phyloP scores from a whole-genome alignment of 2,113 vertebrate genomes.

The Vimba vimba region DNA sequence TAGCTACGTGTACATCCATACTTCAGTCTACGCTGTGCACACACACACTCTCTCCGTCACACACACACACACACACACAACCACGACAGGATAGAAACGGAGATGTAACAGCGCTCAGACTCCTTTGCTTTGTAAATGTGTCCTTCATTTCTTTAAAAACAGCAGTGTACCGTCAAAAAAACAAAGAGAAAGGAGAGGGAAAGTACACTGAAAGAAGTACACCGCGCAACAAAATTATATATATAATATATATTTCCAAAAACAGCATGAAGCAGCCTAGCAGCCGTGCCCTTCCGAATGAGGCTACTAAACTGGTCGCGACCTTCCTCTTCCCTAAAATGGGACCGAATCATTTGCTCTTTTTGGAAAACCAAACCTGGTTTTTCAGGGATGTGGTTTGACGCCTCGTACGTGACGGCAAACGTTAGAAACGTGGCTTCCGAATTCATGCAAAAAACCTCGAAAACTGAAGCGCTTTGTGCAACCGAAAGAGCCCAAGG shows the following conservation, averaged over 20 bases:
- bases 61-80: slow-evolving; percentile 59
- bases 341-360: not conserved
- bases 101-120: slow-evolving; percentile 66
- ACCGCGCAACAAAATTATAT: slow-evolving; percentile 60
- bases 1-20: slow-evolving; percentile 70
- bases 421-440: not conserved
- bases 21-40: slow-evolving; percentile 67
- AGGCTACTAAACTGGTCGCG: not conserved
- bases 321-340: slow-evolving; percentile 1
- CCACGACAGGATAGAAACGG: slow-evolving; percentile 60
- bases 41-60: slow-evolving; percentile 35
- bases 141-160: slow-evolving; percentile 75
- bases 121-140: slow-evolving; percentile 70
- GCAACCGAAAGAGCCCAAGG: not conserved
- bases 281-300: not conserved
- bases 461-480: not conserved
- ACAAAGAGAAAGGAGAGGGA: slow-evolving; percentile 56
- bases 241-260: slow-evolving; percentile 71
- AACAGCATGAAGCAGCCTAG: slow-evolving; percentile 61
- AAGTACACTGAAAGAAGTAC: slow-evolving; percentile 65
- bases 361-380: not conserved
- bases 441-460: not conserved
- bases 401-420: not conserved
- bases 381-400: not conserved
- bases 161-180: slow-evolving; percentile 62